Conservation (phyloP, 2,797 vertebrate genomes). For the Percopsis omiscomaycus region DNA sequence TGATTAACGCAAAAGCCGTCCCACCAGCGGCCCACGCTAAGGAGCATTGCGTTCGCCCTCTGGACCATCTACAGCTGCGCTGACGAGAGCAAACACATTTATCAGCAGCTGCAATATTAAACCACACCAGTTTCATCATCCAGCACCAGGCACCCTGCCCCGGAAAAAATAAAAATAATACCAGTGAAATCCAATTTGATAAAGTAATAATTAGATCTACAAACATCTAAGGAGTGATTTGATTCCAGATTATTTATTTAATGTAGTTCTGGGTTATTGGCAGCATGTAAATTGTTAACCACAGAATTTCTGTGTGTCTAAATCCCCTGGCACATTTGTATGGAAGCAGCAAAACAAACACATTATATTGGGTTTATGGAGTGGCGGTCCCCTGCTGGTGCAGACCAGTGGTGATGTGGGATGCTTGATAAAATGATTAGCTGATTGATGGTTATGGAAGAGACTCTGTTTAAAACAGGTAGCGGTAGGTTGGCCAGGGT, state of each 20-base stretch:
- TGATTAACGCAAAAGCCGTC: conserved; percentile 72
- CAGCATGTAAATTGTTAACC: conserved; percentile 76
- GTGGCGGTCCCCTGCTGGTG: conserved; percentile 45
- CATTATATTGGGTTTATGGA: conserved; percentile 57
- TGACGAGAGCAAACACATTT: conserved; percentile 76
- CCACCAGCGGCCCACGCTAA: conserved; percentile 65
- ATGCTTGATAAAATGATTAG: conserved; percentile 67
- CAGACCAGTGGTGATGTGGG: conserved; percentile 46
- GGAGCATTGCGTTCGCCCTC: conserved; percentile 65
- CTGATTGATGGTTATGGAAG: conserved; percentile 66
- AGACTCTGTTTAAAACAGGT: conserved; percentile 31
- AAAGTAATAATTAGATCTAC: conserved; percentile 77
- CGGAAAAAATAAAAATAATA: conserved; percentile 73
- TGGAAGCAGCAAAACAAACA: conserved; percentile 58
- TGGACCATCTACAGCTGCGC: conserved; percentile 67
- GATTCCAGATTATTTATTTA: conserved; percentile 75
- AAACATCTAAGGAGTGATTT: conserved; percentile 75
- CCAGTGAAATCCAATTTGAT: conserved; percentile 76
- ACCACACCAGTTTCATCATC: conserved; percentile 72
- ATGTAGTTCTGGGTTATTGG: conserved; percentile 76
- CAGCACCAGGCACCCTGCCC: conserved; percentile 51
- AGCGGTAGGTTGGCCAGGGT: conserved; percentile 40
- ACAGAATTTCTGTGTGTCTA: conserved; percentile 54
- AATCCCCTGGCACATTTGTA: conserved; percentile 60
- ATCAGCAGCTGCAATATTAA: conserved; percentile 74